These are phyloP conservation scores for Galeopsomyia nigrocyanea DNA, from an alignment of 2,888 invertebrate species.

Conservation along the genomic window DNA sequence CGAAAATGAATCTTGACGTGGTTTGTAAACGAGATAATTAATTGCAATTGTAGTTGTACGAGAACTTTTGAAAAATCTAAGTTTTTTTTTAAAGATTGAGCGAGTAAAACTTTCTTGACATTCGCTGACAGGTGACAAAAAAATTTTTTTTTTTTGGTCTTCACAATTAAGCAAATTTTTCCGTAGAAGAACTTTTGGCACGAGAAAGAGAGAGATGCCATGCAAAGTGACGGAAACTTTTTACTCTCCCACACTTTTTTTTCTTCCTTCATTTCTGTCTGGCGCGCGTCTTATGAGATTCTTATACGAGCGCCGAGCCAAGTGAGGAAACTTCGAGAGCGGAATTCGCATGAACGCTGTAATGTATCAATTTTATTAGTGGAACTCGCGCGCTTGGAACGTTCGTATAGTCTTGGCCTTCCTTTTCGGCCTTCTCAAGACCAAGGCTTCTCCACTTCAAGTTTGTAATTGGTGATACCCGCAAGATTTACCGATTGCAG, in stretches of 20 bases:
- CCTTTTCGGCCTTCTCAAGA: constrained; percentile 16
- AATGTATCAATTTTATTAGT: constrained; percentile 47
- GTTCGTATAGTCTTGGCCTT: not conserved
- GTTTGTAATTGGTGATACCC: constrained; percentile 38
- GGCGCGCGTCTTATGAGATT: constrained; percentile 28
- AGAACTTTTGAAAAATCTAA: not conserved
- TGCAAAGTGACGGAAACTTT: constrained; percentile 26
- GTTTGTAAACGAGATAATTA: constrained; percentile 13
- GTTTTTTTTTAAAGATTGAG: too few relatives aligned
- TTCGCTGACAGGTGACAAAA: not conserved
- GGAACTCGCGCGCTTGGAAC: constrained; percentile 23
- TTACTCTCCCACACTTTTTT: not conserved
- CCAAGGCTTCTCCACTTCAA: constrained; percentile 10
- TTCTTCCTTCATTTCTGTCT: constrained; percentile 6
- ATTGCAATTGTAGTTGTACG: not conserved
- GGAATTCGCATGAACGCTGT: constrained; percentile 27
- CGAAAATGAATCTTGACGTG: constrained; percentile 11
- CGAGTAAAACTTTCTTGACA: too few relatives aligned
- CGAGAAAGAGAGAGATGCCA: not conserved
- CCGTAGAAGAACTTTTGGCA: not conserved
- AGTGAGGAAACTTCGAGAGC: constrained; percentile 29
- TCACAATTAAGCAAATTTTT: not conserved
- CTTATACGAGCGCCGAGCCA: constrained; percentile 9
- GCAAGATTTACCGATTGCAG: constrained; percentile 32
- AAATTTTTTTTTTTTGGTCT: not conserved